These are phyloP conservation scores for Esox niger DNA, from an alignment of 2,113 vertebrate species.

Conservation along the genomic window DNA sequence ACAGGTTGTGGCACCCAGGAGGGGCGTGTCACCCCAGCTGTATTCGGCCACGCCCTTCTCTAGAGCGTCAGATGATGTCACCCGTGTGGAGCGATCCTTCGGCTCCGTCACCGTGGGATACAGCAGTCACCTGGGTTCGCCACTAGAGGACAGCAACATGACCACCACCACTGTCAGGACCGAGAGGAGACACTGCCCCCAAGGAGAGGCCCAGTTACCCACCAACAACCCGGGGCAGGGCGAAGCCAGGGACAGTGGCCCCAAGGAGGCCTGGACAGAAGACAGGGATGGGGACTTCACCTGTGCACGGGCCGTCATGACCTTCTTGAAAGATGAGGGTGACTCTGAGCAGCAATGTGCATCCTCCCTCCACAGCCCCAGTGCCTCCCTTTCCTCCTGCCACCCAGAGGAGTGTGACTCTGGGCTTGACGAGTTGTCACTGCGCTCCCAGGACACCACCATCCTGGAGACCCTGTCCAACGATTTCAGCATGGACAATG, in stretches of 20 bases:
- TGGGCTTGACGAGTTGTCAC: conserved; percentile 88
- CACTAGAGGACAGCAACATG: not conserved
- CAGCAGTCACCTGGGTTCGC: not conserved
- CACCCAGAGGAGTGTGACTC: conserved; percentile 90
- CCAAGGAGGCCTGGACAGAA: conserved; percentile 77
- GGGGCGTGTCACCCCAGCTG: conserved; percentile 79
- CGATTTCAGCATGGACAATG: conserved; percentile 91
- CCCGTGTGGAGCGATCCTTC: conserved; percentile 33
- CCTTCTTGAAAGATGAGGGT: conserved; percentile 81
- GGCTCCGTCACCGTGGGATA: not conserved
- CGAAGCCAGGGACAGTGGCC: conserved; percentile 60
- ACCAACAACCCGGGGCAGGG: conserved; percentile 17
- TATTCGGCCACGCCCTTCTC: conserved; percentile 91
- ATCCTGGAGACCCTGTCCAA: conserved; percentile 84
- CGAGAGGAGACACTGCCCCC: conserved; percentile 61
- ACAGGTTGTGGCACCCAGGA: conserved; percentile 52
- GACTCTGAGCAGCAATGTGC: conserved; percentile 75
- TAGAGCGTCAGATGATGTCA: conserved; percentile 52
- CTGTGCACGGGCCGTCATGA: conserved; percentile 85
- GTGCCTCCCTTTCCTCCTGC: conserved; percentile 65
- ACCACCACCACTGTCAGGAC: conserved; percentile 28
- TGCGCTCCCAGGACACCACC: conserved; percentile 91
- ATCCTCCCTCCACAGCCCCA: conserved; percentile 56
- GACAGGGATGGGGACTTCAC: conserved; percentile 82
- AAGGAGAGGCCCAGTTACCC: conserved; percentile 39